Conservation (phyloP, 2,888 invertebrate species). For the Chloromyia formosa region DNA sequence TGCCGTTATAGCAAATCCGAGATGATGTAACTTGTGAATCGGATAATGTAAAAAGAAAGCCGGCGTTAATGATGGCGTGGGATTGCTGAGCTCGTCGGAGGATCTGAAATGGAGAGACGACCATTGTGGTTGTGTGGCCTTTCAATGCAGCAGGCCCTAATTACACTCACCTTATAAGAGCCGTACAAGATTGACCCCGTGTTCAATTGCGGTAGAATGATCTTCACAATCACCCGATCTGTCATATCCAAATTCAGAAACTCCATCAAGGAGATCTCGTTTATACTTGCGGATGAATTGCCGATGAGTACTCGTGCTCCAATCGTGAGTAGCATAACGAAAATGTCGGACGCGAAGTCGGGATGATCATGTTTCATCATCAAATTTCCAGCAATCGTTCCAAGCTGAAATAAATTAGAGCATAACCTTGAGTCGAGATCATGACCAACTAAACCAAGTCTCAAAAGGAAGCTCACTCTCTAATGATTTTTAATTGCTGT, state of each 20-base stretch:
- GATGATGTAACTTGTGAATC: constrained; percentile 58
- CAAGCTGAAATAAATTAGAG: constrained; percentile 59
- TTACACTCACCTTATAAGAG: constrained; percentile 55
- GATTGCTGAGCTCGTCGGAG: constrained; percentile 76
- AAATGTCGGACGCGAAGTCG: constrained; percentile 74
- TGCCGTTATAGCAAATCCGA: constrained; percentile 70
- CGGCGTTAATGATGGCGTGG: constrained; percentile 77
- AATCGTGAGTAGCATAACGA: constrained; percentile 60
- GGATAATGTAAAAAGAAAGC: constrained; percentile 69
- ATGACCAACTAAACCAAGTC: too few species aligned
- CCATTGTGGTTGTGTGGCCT: neutral
- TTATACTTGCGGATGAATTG: constrained; percentile 43
- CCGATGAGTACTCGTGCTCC: constrained; percentile 61
- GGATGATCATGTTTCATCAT: constrained; percentile 71
- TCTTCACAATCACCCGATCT: constrained; percentile 69
- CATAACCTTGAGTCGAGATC: too few species aligned
- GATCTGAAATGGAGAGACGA: constrained; percentile 62
- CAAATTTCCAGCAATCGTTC: constrained; percentile 72
- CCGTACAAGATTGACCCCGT: constrained; percentile 63
- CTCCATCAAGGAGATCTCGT: constrained; percentile 52
- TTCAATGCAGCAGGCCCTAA: neutral
- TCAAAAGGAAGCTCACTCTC: too few species aligned
- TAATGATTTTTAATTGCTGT: too few species aligned
- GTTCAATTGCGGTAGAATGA: constrained; percentile 65
- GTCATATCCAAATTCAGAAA: constrained; percentile 69